phyloP scores from a whole-genome alignment of 2,113 vertebrate genomes.

The Plecturocebus donacophilus region DNA sequence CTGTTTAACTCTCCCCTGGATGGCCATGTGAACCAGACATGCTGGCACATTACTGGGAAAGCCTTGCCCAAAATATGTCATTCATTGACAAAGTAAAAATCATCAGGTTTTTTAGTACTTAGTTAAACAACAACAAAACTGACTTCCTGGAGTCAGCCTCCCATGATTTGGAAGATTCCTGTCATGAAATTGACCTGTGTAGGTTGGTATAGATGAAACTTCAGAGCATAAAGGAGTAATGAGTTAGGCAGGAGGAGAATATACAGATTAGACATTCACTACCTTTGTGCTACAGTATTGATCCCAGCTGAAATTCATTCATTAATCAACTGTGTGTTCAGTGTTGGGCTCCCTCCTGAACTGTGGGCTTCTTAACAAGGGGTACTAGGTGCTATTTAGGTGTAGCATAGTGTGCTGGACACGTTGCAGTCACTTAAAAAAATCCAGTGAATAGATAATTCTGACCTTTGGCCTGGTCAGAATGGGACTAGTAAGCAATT shows the following conservation, averaged over 20 bases:
- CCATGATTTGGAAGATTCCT: background rate
- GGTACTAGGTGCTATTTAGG: background rate
- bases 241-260: background rate
- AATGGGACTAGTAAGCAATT: conserved; percentile 17
- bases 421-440: background rate
- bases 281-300: background rate
- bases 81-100: background rate
- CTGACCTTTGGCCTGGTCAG: background rate
- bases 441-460: background rate
- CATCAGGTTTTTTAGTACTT: background rate
- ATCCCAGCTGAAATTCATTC: background rate
- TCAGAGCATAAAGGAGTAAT: background rate
- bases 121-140: background rate
- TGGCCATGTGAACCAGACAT: background rate
- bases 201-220: background rate
- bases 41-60: background rate
- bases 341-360: background rate
- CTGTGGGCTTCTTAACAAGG: background rate
- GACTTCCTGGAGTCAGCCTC: background rate
- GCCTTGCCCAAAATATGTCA: background rate
- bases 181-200: background rate
- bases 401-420: background rate
- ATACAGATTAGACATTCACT: background rate
- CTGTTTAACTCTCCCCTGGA: background rate
- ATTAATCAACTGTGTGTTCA: background rate